Conservation (phyloP, 2,113 vertebrate species). For the Carlito syrichta region DNA sequence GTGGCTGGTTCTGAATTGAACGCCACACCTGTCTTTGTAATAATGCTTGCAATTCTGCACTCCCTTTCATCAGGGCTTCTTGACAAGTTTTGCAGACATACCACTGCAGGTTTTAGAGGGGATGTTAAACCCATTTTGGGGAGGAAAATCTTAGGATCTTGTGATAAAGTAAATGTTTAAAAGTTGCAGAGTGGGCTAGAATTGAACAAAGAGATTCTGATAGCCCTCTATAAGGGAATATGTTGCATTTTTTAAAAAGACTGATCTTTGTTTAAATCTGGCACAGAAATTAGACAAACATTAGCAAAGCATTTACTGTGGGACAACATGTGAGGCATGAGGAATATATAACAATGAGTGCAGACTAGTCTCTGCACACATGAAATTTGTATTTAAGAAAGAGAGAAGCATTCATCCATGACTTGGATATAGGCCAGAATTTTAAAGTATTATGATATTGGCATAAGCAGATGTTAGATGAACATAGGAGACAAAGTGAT, state of each 20-base stretch:
- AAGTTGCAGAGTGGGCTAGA: neutral
- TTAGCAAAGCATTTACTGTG: neutral
- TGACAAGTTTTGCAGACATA: constrained; percentile 29
- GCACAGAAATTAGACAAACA: neutral
- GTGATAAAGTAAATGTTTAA: constrained; percentile 13
- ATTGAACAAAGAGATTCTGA: constrained; percentile 30
- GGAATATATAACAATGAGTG: neutral
- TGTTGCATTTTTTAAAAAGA: neutral
- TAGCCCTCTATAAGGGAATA: neutral
- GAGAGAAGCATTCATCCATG: neutral
- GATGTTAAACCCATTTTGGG: constrained; percentile 28
- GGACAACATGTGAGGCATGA: neutral
- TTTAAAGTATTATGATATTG: neutral
- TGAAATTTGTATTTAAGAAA: neutral
- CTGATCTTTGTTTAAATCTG: neutral
- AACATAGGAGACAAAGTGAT: neutral
- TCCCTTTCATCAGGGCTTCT: neutral
- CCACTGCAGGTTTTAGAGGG: neutral
- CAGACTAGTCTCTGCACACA: neutral
- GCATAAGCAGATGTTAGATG: neutral
- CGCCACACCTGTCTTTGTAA: constrained; percentile 17
- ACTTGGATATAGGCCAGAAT: neutral
- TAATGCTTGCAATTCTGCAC: neutral
- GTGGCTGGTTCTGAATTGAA: neutral
- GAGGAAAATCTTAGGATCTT: constrained; percentile 7